These are phyloP conservation scores for Caerostris darwini DNA, from an alignment of 1,140 invertebrate species.

Conservation along the genomic window DNA sequence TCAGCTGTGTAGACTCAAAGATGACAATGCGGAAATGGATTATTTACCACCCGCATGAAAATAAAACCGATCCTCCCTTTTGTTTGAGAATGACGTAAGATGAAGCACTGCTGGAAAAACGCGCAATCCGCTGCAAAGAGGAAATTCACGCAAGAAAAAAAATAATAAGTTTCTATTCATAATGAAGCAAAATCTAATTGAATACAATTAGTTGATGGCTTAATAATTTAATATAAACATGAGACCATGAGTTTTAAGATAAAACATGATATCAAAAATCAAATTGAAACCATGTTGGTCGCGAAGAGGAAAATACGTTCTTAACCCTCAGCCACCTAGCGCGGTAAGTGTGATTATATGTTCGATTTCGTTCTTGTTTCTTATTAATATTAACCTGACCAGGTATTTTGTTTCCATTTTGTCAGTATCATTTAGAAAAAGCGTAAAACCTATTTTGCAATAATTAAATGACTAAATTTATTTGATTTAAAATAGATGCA, in stretches of 20 bases:
- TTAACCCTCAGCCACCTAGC: constrained; percentile 55
- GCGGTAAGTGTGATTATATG: not conserved
- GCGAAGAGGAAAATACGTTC: constrained; percentile 22
- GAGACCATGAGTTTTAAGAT: not conserved
- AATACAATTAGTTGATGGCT: too few species aligned
- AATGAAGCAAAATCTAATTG: too few species aligned
- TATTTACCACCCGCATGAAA: constrained; percentile 29
- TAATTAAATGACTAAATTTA: too few species aligned
- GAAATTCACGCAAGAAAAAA: not conserved
- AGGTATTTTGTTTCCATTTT: too few species aligned
- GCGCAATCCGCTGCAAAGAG: not conserved
- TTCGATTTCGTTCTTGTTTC: too few species aligned
- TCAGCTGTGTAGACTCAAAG: not conserved
- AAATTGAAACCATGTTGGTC: constrained; percentile 28
- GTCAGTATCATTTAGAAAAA: too few species aligned
- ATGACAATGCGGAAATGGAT: constrained; percentile 30
- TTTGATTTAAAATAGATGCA: too few species aligned
- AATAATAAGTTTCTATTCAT: too few species aligned
- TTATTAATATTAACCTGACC: too few species aligned
- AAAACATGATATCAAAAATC: not conserved
- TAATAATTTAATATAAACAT: not conserved
- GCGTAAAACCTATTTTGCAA: too few species aligned
- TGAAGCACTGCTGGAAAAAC: too few species aligned
- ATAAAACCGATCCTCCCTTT: not conserved
- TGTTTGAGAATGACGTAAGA: not conserved